Conservation (phyloP, 2,113 vertebrate species). For the Marmota monax region DNA sequence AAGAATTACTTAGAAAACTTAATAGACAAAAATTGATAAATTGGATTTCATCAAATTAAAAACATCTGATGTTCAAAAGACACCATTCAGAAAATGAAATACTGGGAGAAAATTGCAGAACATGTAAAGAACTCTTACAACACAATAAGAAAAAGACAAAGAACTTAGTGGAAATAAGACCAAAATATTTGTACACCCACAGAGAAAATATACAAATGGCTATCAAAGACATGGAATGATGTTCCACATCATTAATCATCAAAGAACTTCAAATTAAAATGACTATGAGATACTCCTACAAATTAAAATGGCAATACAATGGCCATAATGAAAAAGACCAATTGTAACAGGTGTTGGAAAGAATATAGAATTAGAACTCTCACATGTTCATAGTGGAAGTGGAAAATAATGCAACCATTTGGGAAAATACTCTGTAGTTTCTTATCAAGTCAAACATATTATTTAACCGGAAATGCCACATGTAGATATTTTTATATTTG, state of each 20-base stretch:
- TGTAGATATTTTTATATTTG: not conserved
- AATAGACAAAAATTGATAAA: not conserved
- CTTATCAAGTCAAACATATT: not conserved
- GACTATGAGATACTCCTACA: not conserved
- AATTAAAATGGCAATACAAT: not conserved
- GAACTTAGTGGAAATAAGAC: not conserved
- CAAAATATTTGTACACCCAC: not conserved
- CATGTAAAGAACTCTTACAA: not conserved
- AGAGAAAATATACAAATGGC: not conserved
- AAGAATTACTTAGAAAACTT: not conserved
- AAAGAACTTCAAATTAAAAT: not conserved
- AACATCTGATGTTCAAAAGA: not conserved
- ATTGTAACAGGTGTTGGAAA: not conserved
- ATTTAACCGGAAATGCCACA: not conserved
- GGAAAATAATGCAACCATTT: not conserved
- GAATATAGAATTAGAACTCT: not conserved
- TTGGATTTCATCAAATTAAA: not conserved
- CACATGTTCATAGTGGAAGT: not conserved
- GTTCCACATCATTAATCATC: not conserved
- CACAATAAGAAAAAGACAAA: not conserved
- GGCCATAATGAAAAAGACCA: not conserved
- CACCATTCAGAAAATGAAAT: not conserved
- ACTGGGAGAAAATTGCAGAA: not conserved
- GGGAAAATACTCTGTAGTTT: not conserved
- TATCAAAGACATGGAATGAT: not conserved